Evolutionary conservation across 2,797 vertebrate species (phyloP).

Genomic region (Girardinus metallicus): DNA sequence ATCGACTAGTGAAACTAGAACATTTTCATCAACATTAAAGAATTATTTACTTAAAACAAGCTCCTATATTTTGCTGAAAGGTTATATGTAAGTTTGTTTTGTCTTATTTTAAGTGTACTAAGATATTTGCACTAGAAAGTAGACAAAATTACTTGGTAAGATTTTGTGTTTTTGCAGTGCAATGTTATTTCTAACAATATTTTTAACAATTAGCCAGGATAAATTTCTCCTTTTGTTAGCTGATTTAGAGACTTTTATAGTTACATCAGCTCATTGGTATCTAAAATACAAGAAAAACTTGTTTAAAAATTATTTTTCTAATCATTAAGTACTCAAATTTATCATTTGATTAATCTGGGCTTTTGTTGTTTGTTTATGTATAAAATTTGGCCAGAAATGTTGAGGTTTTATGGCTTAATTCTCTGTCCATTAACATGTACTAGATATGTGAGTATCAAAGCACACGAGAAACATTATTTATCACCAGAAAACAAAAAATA

Average conservation of each 20-base stretch:
- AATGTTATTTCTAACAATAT: no score
- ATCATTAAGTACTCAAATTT: neutral
- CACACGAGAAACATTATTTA: neutral
- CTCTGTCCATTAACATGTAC: neutral
- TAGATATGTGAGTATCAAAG: neutral
- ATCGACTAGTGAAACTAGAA: no score
- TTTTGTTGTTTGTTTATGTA: neutral
- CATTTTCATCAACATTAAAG: no score
- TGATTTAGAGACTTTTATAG: neutral
- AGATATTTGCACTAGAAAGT: no score
- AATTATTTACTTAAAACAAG: no score
- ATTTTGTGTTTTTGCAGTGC: no score
- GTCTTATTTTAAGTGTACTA: no score
- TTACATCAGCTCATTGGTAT: neutral
- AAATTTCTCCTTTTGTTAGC: neutral
- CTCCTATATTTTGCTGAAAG: no score
- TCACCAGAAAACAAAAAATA: neutral
- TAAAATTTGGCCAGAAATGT: neutral
- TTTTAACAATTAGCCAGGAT: conserved; percentile 17
- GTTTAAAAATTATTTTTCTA: neutral
- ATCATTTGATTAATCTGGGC: neutral
- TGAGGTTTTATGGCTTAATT: neutral
- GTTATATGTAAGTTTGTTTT: no score
- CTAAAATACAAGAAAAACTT: neutral
- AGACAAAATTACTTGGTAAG: no score